Base-by-base conservation (phyloP, 35 echinoderm and acorn worm species). In the Lytechinus variegatus region DNA sequence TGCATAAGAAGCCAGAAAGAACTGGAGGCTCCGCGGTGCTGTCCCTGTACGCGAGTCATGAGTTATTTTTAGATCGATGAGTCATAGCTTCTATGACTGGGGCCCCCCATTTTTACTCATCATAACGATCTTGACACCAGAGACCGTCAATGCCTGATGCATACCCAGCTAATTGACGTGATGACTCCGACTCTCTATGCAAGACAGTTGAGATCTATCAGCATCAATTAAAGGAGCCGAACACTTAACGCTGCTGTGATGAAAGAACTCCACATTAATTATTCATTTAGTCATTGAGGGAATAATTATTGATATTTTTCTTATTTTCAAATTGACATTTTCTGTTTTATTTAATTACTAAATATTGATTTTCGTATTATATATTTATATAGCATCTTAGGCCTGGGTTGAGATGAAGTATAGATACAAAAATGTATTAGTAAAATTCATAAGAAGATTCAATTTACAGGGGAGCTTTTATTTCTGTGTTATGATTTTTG, bases 1-100 rank as follows among this genome's bases (percentile, higher is more conserved):
- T 93, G 92, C 92, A 93, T 93, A 57, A 93, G 53, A 93, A 57
- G 66, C 66, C 66, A 93, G 52, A 57, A 27, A 93, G 92, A 54
- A 53, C n/a, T 24, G 10, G 88, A 54, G 88, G 29, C n/a, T 19
- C 88, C 16, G 27, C 11, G 92, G 92, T 55, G 54, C n/a, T 93
- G 27, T 57, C 55, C 92, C 55, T 57, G 0, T 57, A 24, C 3
- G 21, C 88, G 88, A 90, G 29, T 93, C 92, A 57, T 93, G 92
- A 13, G 52, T 24, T 93, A 93, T 93, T 14, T 93, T 93, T 93
- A 93, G 92, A 52, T 52, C 10, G 28, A 54, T 90, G 88, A 90
- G 29, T 90, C 88, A 90, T 54, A 9, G 19, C 21, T 19, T 19
- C 66, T 79, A 24, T 5, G 6, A n/a, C 66, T n/a, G 66, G 66